Conservation (phyloP, 2,113 vertebrate species). For the Nyctibius bracteatus region DNA sequence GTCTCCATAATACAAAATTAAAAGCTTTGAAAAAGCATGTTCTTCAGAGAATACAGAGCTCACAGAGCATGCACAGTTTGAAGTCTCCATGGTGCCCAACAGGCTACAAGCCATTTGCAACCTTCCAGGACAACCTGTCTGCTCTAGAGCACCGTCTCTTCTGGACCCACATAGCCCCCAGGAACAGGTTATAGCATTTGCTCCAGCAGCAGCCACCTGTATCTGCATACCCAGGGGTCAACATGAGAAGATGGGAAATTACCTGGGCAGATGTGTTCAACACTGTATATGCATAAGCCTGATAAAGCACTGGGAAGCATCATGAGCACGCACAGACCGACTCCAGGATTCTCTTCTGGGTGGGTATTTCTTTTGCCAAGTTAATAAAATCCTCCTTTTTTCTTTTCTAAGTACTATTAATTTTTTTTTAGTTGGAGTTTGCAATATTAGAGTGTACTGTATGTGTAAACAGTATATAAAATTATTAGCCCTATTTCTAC, state of each 20-base stretch:
- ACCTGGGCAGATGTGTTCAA: too few species aligned
- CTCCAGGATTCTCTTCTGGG: neutral
- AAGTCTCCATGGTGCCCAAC: neutral
- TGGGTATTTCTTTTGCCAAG: neutral
- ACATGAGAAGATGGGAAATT: rapidly evolving
- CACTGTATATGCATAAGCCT: rapidly evolving
- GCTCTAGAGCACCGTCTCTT: neutral
- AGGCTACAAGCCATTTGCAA: neutral
- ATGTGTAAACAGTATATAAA: neutral
- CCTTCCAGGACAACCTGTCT: neutral
- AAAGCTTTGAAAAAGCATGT: neutral
- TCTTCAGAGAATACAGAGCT: neutral
- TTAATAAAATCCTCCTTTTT: neutral
- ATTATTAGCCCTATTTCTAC: neutral
- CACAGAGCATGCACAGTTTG: neutral
- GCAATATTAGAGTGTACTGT: neutral
- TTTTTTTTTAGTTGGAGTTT: neutral
- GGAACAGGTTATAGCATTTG: neutral
- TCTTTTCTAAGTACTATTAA: neutral
- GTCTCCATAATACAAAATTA: neutral
- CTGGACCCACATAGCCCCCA: neutral
- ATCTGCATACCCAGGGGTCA: rapidly evolving
- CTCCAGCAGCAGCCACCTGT: rapidly evolving
- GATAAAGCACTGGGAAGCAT: neutral
- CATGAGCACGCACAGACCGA: rapidly evolving